Conservation (phyloP, 2,113 vertebrate species). For the Charina bottae region DNA sequence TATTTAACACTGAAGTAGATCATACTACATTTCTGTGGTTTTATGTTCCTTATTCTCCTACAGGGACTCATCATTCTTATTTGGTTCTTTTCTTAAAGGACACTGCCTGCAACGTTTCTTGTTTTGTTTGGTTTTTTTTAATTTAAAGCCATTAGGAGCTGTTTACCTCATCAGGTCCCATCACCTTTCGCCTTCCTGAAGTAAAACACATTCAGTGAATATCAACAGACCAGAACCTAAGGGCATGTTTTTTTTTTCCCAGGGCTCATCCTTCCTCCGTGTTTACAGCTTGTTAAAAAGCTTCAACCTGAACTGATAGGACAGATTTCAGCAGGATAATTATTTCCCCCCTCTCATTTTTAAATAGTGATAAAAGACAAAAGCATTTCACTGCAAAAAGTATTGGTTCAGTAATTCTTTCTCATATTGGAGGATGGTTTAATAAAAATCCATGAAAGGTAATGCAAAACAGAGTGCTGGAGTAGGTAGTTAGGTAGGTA, state of each 20-base stretch:
- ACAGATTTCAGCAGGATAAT: constrained; percentile 25
- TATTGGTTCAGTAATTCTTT: not conserved
- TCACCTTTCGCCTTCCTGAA: not conserved
- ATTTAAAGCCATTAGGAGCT: constrained; percentile 23
- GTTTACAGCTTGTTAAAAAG: constrained; percentile 35
- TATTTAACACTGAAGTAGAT: constrained; percentile 35
- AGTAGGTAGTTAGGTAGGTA: no score
- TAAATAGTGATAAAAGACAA: constrained; percentile 9
- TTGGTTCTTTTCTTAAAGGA: constrained; percentile 14
- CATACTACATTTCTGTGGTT: constrained; percentile 26
- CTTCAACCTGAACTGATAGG: constrained; percentile 30
- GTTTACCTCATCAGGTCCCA: not conserved
- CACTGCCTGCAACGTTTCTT: not conserved
- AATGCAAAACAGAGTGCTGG: not conserved
- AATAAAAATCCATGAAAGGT: not conserved
- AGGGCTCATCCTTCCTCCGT: constrained; percentile 17
- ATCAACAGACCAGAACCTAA: not conserved
- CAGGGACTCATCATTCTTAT: constrained; percentile 17
- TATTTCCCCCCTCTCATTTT: constrained; percentile 24
- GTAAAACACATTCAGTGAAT: constrained; percentile 16
- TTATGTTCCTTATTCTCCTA: constrained; percentile 23
- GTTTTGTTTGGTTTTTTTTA: constrained; percentile 11
- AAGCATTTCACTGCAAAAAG: constrained; percentile 15
- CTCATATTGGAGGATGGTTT: not conserved
- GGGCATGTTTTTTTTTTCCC: not conserved